Percentiles rank a stretch among this genome's conserved stretches.
Conservation (phyloP, 1,140 invertebrate genomes). For the Plectrocnemia conspersa region DNA sequence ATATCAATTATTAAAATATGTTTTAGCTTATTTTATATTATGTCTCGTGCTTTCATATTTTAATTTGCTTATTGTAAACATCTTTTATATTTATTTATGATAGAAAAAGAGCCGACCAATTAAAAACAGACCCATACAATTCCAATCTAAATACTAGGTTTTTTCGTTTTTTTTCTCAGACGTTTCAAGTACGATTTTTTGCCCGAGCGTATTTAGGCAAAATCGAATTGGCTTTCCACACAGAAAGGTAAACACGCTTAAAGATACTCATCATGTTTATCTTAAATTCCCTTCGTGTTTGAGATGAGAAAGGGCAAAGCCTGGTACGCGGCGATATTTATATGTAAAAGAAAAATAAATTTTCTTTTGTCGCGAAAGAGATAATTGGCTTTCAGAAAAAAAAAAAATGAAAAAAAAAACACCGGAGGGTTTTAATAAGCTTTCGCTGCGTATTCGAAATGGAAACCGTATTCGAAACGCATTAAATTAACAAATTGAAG, state of each 20-base stretch:
- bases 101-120: too few relatives aligned
- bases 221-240: neutral
- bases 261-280: constrained; percentile 11
- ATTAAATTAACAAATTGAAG: too few relatives aligned
- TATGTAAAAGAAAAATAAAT: constrained; percentile 26
- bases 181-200: neutral
- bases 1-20: too few relatives aligned
- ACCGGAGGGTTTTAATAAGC: constrained; percentile 24
- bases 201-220: neutral
- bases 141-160: too few relatives aligned
- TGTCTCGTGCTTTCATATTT: too few relatives aligned
- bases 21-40: too few relatives aligned
- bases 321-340: constrained; percentile 15
- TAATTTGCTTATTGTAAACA: too few relatives aligned
- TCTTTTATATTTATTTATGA: too few relatives aligned
- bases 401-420: constrained; percentile 14
- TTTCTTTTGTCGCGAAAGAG: constrained; percentile 23
- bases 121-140: too few relatives aligned
- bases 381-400: constrained; percentile 20
- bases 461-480: too few relatives aligned
- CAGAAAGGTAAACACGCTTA: neutral
- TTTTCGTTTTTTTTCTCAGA: too few relatives aligned
- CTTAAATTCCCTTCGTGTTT: constrained; percentile 9
- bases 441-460: neutral
- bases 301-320: constrained; percentile 13